These are phyloP conservation scores for Drosophila saltans DNA, from an alignment of 1,140 invertebrate species.

Conservation along the genomic window DNA sequence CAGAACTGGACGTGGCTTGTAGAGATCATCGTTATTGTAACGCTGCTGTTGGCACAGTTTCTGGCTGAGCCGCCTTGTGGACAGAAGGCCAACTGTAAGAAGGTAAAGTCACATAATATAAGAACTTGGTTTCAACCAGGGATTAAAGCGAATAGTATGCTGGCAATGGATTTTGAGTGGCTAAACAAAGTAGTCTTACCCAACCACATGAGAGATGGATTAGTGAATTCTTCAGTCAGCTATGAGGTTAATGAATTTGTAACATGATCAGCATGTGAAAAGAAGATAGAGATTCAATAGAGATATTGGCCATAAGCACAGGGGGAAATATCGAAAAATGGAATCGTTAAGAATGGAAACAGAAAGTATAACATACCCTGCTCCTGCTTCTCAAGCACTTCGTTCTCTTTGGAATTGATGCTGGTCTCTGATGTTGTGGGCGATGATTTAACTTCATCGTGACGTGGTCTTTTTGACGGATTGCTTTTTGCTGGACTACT, in stretches of 20 bases:
- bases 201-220: conserved; percentile 29
- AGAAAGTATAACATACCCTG: conserved; percentile 47
- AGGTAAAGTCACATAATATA: not conserved
- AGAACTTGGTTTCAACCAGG: not conserved
- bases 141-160: not conserved
- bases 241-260: conserved; percentile 26
- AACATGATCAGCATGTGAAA: conserved; percentile 59
- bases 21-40: conserved; percentile 88
- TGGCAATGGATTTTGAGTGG: not conserved
- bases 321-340: conserved; percentile 6
- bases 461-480: conserved; percentile 48
- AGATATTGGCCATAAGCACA: conserved; percentile 33
- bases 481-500: conserved; percentile 49
- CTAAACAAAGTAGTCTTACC: conserved; percentile 37
- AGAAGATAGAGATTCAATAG: conserved; percentile 49
- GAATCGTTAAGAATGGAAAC: not conserved
- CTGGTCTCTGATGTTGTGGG: conserved; percentile 74
- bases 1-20: conserved; percentile 86
- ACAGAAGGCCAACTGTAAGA: conserved; percentile 42
- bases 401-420: conserved; percentile 79
- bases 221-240: conserved; percentile 32
- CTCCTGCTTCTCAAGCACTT: conserved; percentile 66
- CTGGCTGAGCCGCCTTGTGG: conserved; percentile 49
- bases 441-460: conserved; percentile 51
- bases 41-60: conserved; percentile 84